Conservation (phyloP, 2,113 vertebrate species). For the Pangasianodon gigas region DNA sequence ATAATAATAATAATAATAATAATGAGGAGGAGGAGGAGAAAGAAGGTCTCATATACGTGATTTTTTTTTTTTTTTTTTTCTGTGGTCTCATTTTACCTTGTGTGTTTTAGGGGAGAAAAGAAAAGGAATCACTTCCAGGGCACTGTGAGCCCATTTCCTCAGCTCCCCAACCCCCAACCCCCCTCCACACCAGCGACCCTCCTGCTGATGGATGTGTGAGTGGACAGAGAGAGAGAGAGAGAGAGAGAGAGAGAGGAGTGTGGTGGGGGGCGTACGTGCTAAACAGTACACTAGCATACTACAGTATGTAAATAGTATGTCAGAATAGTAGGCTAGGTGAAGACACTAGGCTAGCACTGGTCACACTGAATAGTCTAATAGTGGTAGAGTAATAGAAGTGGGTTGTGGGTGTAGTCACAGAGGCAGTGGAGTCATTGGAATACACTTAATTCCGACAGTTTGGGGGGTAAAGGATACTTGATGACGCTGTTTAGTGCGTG, state of each 20-base stretch:
- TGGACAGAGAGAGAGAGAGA: conserved; percentile 37
- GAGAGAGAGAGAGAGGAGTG: conserved; percentile 59
- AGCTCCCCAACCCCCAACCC: conserved; percentile 57
- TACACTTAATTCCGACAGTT: neutral
- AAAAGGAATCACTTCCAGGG: conserved; percentile 79
- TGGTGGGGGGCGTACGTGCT: conserved; percentile 30
- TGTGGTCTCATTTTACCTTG: conserved; percentile 64
- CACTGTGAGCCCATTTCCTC: conserved; percentile 75
- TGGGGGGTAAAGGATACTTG: neutral
- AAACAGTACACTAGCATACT: conserved; percentile 2
- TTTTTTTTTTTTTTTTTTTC: neutral
- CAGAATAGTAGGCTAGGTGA: neutral
- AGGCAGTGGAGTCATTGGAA: neutral
- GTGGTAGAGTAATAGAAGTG: accelerated
- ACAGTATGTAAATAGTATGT: neutral
- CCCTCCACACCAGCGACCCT: conserved; percentile 46
- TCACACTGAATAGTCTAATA: neutral
- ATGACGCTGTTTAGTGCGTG: neutral
- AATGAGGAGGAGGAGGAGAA: no score
- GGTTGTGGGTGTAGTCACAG: neutral
- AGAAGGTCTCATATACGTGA: neutral
- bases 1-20: no score
- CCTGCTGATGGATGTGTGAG: conserved; percentile 52
- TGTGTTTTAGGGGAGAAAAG: conserved; percentile 64
- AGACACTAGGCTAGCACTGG: neutral